These are phyloP conservation scores for Drosophila anomalipes DNA, from an alignment of 2,888 invertebrate genomes.

Conservation along the genomic window DNA sequence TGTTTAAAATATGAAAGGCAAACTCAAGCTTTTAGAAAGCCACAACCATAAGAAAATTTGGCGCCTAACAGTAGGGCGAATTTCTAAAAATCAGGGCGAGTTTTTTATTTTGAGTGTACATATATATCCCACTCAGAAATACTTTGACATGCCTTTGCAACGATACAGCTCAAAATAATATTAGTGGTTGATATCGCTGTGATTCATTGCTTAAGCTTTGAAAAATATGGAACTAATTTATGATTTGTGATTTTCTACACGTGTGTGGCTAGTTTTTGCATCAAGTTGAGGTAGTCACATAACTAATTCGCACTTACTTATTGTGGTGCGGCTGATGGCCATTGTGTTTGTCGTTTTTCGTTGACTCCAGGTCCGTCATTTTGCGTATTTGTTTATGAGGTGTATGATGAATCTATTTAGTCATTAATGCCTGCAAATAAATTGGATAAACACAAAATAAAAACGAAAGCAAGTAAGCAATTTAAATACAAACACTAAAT, in stretches of 20 bases:
- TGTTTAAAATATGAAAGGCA: neutral
- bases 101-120: neutral
- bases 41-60: neutral
- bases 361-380: constrained; percentile 71
- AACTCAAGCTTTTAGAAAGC: neutral
- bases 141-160: neutral
- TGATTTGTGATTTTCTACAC: neutral
- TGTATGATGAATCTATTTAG: constrained; percentile 26
- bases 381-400: constrained; percentile 26
- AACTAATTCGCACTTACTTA: constrained; percentile 61
- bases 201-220: neutral
- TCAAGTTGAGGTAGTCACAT: constrained; percentile 26
- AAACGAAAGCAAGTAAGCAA: constrained; percentile 11
- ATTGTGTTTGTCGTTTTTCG: constrained; percentile 77
- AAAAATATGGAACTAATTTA: constrained; percentile 28
- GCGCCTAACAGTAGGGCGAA: neutral
- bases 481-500: constrained; percentile 31
- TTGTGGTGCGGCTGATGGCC: constrained; percentile 69
- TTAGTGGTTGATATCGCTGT: neutral
- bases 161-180: too few species aligned
- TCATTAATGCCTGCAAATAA: constrained; percentile 54
- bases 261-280: constrained; percentile 4
- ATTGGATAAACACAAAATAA: constrained; percentile 36
- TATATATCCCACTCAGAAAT: neutral
- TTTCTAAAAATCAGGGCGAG: neutral